phyloP scores from a whole-genome alignment of 2,888 invertebrate genomes.

The Tachina grossa region DNA sequence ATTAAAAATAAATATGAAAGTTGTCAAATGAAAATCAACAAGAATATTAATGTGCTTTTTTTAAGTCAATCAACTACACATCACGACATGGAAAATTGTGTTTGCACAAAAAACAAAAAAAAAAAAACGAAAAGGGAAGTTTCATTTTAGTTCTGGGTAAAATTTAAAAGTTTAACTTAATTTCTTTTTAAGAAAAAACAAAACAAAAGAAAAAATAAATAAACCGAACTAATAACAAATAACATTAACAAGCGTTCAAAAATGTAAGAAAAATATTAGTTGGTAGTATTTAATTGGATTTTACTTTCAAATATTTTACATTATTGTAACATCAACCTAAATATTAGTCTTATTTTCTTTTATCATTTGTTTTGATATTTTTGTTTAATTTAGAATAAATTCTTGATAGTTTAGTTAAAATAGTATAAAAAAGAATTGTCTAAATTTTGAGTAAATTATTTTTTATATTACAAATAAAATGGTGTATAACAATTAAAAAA shows the following conservation, averaged over 20 bases:
- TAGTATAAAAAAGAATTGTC: conserved; percentile 74
- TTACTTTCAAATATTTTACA: conserved; percentile 71
- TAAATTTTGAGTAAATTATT: conserved; percentile 75
- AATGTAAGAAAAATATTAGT: conserved; percentile 61
- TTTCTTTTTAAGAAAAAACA: conserved; percentile 27
- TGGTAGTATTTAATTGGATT: conserved; percentile 68
- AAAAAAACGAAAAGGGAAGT: background rate
- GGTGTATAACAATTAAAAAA: conserved; percentile 79
- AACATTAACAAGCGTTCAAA: conserved; percentile 73
- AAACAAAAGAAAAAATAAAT: conserved; percentile 24
- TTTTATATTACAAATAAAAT: conserved; percentile 74
- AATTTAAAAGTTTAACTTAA: conserved; percentile 24
- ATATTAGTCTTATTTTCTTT: conserved; percentile 55
- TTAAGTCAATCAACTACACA: conserved; percentile 64
- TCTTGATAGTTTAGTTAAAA: conserved; percentile 71
- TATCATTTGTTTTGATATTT: conserved; percentile 45
- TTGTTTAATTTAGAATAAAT: conserved; percentile 72
- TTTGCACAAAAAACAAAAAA: conserved; percentile 63
- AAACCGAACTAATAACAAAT: background rate
- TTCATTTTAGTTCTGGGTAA: conserved; percentile 33
- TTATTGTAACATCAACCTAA: conserved; percentile 75
- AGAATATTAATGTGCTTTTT: conserved; percentile 47
- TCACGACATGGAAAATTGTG: conserved; percentile 59
- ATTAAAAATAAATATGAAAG: conserved; percentile 23
- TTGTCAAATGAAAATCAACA: conserved; percentile 14